Evolutionary conservation across 2,113 vertebrate species (phyloP).

Genomic region (Lagenorhynchus albirostris): DNA sequence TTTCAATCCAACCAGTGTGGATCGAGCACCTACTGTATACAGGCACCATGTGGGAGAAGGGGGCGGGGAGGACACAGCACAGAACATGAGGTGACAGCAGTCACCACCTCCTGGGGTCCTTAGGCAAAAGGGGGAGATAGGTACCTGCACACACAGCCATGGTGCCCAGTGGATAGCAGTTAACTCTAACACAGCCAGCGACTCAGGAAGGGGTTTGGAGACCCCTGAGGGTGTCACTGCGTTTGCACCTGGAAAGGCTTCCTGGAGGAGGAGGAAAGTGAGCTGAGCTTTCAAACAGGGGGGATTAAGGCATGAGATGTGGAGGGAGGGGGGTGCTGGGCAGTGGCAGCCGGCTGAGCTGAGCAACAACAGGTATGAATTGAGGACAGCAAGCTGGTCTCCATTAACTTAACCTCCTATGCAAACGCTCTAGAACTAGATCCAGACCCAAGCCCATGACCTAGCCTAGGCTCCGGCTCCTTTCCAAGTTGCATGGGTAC

Average conservation of each 20-base stretch:
- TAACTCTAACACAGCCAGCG: rapidly evolving
- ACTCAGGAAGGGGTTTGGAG: not conserved
- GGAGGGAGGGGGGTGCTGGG: not conserved
- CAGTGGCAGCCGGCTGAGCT: not conserved
- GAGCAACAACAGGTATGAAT: not conserved
- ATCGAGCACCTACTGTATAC: not conserved
- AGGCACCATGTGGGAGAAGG: not conserved
- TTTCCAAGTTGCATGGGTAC: not conserved
- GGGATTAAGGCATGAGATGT: not conserved
- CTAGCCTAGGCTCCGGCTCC: not conserved
- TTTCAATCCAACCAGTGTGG: not conserved
- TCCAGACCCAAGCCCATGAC: not conserved
- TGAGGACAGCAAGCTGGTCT: not conserved
- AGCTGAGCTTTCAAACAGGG: not conserved
- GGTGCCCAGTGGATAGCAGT: rapidly evolving
- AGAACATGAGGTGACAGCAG: not conserved
- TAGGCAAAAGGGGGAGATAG: not conserved
- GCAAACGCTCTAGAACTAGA: not conserved
- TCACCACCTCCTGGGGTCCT: not conserved
- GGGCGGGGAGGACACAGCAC: not conserved
- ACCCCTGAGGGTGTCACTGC: not conserved
- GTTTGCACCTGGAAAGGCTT: not conserved
- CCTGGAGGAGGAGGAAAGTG: not conserved
- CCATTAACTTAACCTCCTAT: too few species aligned
- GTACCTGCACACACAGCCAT: rapidly evolving